Conservation (phyloP, 2,113 vertebrate species). For the Megaceryle maxima region DNA sequence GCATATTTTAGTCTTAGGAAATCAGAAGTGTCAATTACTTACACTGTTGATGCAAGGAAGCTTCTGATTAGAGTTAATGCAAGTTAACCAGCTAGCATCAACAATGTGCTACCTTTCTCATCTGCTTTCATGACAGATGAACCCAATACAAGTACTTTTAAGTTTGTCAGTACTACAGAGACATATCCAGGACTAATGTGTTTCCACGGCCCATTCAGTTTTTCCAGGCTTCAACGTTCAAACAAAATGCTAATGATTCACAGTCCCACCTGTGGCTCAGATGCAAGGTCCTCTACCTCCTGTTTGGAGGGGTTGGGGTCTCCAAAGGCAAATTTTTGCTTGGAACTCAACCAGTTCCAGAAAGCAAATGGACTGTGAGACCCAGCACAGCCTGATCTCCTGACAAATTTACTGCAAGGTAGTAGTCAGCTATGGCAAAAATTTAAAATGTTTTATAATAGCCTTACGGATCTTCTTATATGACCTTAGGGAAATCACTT, state of each 20-base stretch:
- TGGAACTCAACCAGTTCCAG: conserved; percentile 5
- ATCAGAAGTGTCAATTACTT: neutral
- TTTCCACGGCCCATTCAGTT: neutral
- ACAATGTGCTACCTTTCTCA: neutral
- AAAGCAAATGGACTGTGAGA: conserved; percentile 29
- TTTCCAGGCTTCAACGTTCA: neutral
- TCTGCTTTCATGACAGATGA: neutral
- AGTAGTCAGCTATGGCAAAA: neutral
- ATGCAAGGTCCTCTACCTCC: neutral
- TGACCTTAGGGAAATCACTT: neutral
- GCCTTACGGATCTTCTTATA: neutral
- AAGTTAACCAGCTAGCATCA: neutral
- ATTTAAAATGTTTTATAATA: neutral
- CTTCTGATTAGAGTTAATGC: neutral
- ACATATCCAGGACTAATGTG: neutral
- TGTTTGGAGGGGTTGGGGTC: neutral
- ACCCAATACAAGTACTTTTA: neutral
- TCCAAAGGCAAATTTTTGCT: neutral
- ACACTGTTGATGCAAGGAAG: neutral
- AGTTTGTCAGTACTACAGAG: neutral
- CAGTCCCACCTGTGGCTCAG: neutral
- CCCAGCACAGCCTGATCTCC: neutral
- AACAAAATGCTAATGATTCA: conserved; percentile 6
- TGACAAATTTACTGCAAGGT: conserved; percentile 3
- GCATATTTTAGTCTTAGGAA: conserved; percentile 24